Evolutionary conservation across 1,140 invertebrate genomes (phyloP).

Genomic region (Lysiphlebus fabarum): DNA sequence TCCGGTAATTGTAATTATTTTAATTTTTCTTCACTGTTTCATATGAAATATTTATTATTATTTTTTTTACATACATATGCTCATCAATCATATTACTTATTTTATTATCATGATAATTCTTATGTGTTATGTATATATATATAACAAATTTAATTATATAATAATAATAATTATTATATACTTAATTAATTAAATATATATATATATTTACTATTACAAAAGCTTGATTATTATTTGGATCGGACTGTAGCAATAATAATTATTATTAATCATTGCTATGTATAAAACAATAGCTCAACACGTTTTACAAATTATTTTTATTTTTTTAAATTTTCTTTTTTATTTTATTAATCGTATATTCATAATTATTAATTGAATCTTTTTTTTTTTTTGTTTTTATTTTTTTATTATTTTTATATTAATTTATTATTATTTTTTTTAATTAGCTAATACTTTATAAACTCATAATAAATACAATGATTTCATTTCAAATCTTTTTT

Average conservation of each 20-base stretch:
- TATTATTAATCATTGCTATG: slow-evolving; percentile 46
- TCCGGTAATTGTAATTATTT: no score
- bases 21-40: no score
- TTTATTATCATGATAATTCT: neutral
- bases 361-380: neutral
- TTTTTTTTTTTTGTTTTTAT: slow-evolving; percentile 2
- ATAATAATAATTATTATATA: slow-evolving; percentile 11
- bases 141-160: slow-evolving; percentile 4
- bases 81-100: no score
- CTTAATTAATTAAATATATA: slow-evolving; percentile 10
- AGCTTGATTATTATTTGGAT: slow-evolving; percentile 53
- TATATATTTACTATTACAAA: slow-evolving; percentile 52
- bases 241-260: slow-evolving; percentile 54
- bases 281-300: slow-evolving; percentile 50
- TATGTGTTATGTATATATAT: slow-evolving; percentile 5
- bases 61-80: no score
- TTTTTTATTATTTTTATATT: neutral
- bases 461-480: no score
- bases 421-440: neutral
- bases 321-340: slow-evolving; percentile 10
- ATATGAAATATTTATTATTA: no score
- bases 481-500: no score
- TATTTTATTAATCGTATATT: no score
- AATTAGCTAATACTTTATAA: no score
- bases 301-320: slow-evolving; percentile 37